Base-by-base conservation (phyloP, 1,140 invertebrate genomes). In the Mactra quadrangularis region DNA sequence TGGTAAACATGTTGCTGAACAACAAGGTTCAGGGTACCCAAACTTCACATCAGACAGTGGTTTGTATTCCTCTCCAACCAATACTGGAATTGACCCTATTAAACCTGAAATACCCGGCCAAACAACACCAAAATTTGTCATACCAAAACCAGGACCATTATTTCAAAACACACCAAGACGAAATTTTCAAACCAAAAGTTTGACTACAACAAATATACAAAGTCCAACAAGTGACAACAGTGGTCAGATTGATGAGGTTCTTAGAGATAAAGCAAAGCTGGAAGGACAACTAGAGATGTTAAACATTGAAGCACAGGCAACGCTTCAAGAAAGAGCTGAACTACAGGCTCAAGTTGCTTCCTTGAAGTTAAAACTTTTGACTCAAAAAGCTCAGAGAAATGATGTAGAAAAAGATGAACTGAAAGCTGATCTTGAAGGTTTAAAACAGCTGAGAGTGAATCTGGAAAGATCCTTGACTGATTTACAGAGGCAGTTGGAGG, bases 251-350 rank as follows among this genome's bases (percentile, higher is more conserved):
- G 85, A 90, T 66, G 79, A 90, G 68, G 66, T 93, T 13, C 60
- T 91, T 53, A 83, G 88, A 66, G 91, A 93, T 76, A 94, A 94
- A 53, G 92, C 93, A 9, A 90, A 92, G 68, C 86, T 94, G 47
- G 92, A 94, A 87, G 93, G 93, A 4, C 92, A 92, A 85, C 57
- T 94, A 33, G 93, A 94, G 85, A 88, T 92, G 77, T 85, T 94
- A 13, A 87, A 88, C 27, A 64, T 87, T 15, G 93, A 94, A 83
- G 87, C 93, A 31, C 85, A 90, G 41, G 74, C 82, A 29, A 87
- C 91, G n/a, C 74, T 92, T 22, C 89, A 90, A 75, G 92, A 93
- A 87, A 85, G 90, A 64, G 89, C 89, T 9, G 85, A 91, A 60
- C 84, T 93, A 53, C 91, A 91, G 60, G 87, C 89, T n/a, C 87